Percentiles rank a stretch among this genome's conserved stretches.
These are phyloP conservation scores for Gambusia affinis DNA, from an alignment of 2,113 vertebrate species.

Conservation along the genomic window DNA sequence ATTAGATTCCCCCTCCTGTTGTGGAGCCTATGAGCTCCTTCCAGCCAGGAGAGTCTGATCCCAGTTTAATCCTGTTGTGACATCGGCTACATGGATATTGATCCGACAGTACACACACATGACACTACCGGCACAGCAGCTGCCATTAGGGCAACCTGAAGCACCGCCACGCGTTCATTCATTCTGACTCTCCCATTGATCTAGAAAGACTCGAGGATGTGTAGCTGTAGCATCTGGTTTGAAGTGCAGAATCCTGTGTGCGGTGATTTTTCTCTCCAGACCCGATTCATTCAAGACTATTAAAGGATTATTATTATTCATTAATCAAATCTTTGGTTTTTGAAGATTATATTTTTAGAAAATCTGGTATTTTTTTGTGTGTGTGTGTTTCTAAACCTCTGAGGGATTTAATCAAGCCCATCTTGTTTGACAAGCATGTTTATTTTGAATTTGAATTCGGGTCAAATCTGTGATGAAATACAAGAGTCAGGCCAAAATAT, in stretches of 20 bases:
- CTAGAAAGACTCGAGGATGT: background rate
- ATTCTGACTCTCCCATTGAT: no score
- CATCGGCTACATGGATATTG: conserved; percentile 64
- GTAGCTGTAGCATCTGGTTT: background rate
- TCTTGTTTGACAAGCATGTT: no score
- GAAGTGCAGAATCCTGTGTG: background rate
- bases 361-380: no score
- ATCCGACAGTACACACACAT: conserved; percentile 37
- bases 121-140: conserved; percentile 8
- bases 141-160: conserved; percentile 7
- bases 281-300: conserved; percentile 40
- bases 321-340: no score
- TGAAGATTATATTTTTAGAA: no score
- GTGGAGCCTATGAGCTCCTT: conserved; percentile 35
- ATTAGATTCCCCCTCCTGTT: conserved; percentile 2
- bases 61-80: conserved; percentile 67
- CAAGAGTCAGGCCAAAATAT: no score
- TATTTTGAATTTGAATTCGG: no score
- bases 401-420: no score
- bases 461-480: no score
- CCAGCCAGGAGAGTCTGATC: conserved; percentile 57
- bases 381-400: no score
- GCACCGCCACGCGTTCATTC: background rate
- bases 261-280: conserved; percentile 23
- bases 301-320: no score